Evolutionary conservation across 2,797 vertebrate species (phyloP).

Genomic region (Chrosomus eos): DNA sequence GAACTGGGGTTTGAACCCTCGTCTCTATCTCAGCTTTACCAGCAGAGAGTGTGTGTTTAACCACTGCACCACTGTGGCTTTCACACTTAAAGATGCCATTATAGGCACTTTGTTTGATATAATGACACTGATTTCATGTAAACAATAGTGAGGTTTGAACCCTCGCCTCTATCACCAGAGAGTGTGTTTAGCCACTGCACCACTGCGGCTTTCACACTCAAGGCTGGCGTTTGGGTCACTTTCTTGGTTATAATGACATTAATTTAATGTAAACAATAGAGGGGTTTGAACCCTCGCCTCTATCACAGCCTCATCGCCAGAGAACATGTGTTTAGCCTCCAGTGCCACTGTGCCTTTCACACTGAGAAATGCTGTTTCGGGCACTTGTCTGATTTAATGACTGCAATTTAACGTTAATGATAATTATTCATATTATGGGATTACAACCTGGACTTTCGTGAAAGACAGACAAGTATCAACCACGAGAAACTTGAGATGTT

Average conservation of each 20-base stretch:
- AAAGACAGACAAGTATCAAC: neutral
- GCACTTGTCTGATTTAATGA: too few species aligned
- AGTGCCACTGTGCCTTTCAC: too few species aligned
- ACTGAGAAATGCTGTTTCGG: neutral
- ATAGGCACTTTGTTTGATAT: rapidly evolving
- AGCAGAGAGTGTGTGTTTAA: neutral
- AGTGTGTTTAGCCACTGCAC: too few species aligned
- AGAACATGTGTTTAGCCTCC: neutral
- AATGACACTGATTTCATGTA: neutral
- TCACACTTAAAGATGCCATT: rapidly evolving
- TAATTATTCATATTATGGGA: too few species aligned
- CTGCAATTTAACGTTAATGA: neutral
- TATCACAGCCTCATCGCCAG: too few species aligned
- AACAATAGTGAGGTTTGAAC: neutral
- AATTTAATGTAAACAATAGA: neutral
- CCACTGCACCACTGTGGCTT: neutral
- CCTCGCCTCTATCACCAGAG: too few species aligned
- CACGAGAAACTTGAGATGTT: neutral
- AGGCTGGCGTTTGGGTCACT: rapidly evolving
- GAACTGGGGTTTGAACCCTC: too few species aligned
- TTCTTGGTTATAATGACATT: neutral
- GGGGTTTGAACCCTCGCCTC: too few species aligned
- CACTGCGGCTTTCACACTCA: too few species aligned
- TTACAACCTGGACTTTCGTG: neutral
- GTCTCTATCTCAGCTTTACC: rapidly evolving